These are phyloP conservation scores for Drosophila niveifrons DNA, from an alignment of 2,888 invertebrate genomes.

Conservation along the genomic window DNA sequence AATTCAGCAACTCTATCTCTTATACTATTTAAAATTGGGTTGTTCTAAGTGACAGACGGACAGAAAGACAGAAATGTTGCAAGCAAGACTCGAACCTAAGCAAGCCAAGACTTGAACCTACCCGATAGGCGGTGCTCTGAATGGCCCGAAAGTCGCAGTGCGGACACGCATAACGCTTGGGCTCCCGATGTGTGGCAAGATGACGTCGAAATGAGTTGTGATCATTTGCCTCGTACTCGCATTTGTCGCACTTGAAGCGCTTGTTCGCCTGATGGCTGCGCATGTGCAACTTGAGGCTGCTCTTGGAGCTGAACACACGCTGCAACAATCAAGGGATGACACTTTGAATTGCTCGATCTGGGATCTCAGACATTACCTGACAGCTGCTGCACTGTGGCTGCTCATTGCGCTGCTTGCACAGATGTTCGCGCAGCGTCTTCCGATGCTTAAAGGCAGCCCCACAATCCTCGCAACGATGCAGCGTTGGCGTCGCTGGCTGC, in stretches of 20 bases:
- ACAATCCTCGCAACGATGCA: constrained; percentile 85
- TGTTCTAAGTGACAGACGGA: neutral
- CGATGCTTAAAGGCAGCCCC: constrained; percentile 82
- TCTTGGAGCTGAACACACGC: constrained; percentile 84
- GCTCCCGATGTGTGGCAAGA: constrained; percentile 90
- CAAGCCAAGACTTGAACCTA: constrained; percentile 37
- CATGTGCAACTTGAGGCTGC: constrained; percentile 87
- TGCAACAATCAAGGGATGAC: constrained; percentile 18
- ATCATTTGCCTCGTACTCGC: constrained; percentile 91
- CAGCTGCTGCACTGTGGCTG: constrained; percentile 86
- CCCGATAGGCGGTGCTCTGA: constrained; percentile 91
- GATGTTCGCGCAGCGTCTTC: constrained; percentile 86
- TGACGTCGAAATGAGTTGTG: constrained; percentile 93
- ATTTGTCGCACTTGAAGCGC: constrained; percentile 90
- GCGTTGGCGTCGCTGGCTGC: neutral
- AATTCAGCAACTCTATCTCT: neutral
- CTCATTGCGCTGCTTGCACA: constrained; percentile 85
- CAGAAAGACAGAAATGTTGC: neutral
- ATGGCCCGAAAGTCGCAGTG: constrained; percentile 93
- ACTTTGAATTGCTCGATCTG: neutral
- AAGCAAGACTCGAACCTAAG: neutral
- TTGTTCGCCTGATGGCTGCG: constrained; percentile 78
- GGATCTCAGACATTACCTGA: constrained; percentile 40
- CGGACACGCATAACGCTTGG: constrained; percentile 91
- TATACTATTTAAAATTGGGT: neutral